Evolutionary conservation across 2,113 vertebrate species (phyloP).

Genomic region (Anthoscopus minutus): DNA sequence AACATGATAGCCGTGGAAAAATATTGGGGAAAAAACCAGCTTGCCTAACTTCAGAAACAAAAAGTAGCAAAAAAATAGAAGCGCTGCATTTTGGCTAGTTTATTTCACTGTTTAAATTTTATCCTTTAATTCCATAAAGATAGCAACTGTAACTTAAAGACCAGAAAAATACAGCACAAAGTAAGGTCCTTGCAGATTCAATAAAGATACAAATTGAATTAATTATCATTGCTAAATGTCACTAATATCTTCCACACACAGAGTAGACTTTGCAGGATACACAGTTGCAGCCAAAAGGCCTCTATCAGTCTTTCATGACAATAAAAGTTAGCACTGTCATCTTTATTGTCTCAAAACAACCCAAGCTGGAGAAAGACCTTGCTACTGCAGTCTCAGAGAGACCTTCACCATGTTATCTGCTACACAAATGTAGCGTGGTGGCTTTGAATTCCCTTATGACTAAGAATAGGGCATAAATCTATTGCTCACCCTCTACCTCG

Average conservation of each 20-base stretch:
- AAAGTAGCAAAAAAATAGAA: background rate
- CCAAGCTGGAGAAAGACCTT: background rate
- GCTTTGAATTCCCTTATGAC: background rate
- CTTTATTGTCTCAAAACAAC: background rate
- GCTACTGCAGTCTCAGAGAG: background rate
- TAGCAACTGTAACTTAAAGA: background rate
- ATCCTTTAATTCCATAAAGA: background rate
- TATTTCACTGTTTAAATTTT: background rate
- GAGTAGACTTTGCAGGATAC: background rate
- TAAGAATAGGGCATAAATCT: background rate
- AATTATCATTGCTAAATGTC: background rate
- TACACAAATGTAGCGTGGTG: accelerated
- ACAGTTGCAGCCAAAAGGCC: background rate
- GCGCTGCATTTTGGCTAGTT: background rate
- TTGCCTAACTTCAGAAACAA: background rate
- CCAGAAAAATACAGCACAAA: background rate
- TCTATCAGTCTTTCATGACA: background rate
- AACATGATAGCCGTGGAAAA: background rate
- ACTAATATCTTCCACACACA: background rate
- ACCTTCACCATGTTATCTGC: background rate
- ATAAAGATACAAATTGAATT: background rate
- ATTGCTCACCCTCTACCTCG: background rate
- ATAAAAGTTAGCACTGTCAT: background rate
- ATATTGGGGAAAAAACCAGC: background rate
- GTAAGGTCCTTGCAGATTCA: background rate